Percentiles rank a stretch among this genome's conserved stretches.
Conservation (phyloP, 2,797 vertebrate genomes). For the Esox masquinongy region DNA sequence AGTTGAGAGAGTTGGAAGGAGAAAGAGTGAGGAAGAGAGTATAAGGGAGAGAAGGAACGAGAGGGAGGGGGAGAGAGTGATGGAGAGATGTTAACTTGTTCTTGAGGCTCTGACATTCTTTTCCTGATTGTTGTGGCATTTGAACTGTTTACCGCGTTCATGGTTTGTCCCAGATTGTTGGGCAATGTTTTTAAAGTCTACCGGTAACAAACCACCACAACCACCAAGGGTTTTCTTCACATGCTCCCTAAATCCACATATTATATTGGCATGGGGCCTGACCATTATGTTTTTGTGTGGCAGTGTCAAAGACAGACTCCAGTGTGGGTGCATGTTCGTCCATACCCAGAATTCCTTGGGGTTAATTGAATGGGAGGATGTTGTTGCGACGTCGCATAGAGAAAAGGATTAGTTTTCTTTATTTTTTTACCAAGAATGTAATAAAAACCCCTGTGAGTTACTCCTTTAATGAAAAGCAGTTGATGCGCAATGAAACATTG, state of each 20-base stretch:
- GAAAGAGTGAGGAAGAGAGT: too few species aligned
- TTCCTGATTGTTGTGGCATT: slow-evolving; percentile 59
- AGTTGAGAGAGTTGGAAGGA: slow-evolving; percentile 9
- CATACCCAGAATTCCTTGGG: slow-evolving; percentile 33
- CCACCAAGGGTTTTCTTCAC: slow-evolving; percentile 48
- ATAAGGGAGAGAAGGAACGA: too few species aligned
- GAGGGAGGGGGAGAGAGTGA: too few species aligned
- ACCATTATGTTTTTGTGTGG: slow-evolving; percentile 44
- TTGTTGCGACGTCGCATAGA: slow-evolving; percentile 18
- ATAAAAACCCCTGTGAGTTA: slow-evolving; percentile 54
- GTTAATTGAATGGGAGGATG: slow-evolving; percentile 31
- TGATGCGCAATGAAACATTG: slow-evolving; percentile 61
- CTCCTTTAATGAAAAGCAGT: slow-evolving; percentile 52
- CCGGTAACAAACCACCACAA: slow-evolving; percentile 49
- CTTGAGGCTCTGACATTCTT: slow-evolving; percentile 59
- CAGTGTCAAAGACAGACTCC: slow-evolving; percentile 21
- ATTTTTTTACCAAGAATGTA: slow-evolving; percentile 42
- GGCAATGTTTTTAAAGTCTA: slow-evolving; percentile 46
- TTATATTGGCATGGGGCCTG: slow-evolving; percentile 40
- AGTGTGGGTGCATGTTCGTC: slow-evolving; percentile 30
- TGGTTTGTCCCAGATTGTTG: slow-evolving; percentile 53
- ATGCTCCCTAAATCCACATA: slow-evolving; percentile 1
- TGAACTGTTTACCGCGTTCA: slow-evolving; percentile 62
- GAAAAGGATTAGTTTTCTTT: slow-evolving; percentile 30
- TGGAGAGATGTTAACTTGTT: slow-evolving; percentile 39